A percentile compares a stretch with the other conserved stretches of the same genome.
Conservation (phyloP, 2,888 invertebrate species). For the Eupithecia tripunctaria region DNA sequence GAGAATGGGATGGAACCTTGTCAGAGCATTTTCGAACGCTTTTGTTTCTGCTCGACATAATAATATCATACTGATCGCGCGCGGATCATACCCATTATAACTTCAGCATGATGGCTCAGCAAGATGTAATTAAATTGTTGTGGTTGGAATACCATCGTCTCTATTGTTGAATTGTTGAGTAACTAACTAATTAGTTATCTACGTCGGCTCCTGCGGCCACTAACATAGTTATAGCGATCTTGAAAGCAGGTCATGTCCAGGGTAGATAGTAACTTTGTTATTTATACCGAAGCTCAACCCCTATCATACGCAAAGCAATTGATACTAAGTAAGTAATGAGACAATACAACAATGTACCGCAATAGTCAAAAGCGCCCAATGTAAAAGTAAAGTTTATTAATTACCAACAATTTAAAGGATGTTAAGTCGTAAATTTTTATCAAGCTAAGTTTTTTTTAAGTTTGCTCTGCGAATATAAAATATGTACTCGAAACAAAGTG, state of each 20-base stretch:
- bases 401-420: too few relatives aligned
- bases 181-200: neutral
- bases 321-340: too few relatives aligned
- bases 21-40: neutral
- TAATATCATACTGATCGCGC: neutral
- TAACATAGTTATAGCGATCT: neutral
- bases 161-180: neutral
- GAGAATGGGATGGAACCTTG: too few relatives aligned
- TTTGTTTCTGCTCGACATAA: neutral
- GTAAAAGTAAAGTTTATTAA: too few relatives aligned
- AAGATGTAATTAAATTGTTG: neutral
- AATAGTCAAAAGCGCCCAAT: too few relatives aligned
- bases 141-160: neutral
- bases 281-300: neutral
- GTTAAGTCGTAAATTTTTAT: too few relatives aligned
- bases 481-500: neutral
- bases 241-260: neutral
- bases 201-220: neutral
- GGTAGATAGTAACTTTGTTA: neutral
- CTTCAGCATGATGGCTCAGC: neutral
- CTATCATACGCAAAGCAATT: neutral
- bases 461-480: neutral
- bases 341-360: too few relatives aligned
- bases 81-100: too few relatives aligned
- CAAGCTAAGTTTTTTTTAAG: too few relatives aligned